Base-by-base conservation (phyloP, 1,140 invertebrate genomes). In the Euborellia annulipes region DNA sequence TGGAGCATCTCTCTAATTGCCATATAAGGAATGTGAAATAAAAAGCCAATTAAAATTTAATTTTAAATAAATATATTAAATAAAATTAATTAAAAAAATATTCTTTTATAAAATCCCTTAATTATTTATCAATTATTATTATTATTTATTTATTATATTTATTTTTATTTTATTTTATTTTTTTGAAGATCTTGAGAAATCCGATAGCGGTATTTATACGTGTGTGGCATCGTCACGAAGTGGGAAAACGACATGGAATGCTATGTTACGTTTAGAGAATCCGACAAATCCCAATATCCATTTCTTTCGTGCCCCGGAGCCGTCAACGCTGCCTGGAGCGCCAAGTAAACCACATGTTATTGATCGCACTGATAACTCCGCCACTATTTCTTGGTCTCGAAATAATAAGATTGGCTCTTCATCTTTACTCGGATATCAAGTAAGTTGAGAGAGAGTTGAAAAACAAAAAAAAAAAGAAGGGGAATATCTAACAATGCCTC, bases 211-310 rank as follows among this genome's bases (percentile, higher is more conserved):
- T 1, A 58, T 82, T 30, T 87, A 90, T 64, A 84, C 85, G 1
- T 85, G 87, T 60, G 78, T 84, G 21, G 85, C 83, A 3, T 82
- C 80, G 1, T 85, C 82, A n/a, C 75, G 77, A 42, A 83, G 85
- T 22, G 84, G 88, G 45, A 77, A 82, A 68, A 85, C 86, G 36
- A 80, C 83, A 0, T 91, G 87, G 86, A 81, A 76, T 49, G 85
- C 85, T 2, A 72, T 75, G 21, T 66, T 94, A 2, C 65, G 75
- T 36, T 83, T 92, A 1, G 80, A 83, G 55, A 71, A 75, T 50
- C 82, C 82, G 11, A 85, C 77, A 49, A 86, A 89, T 67, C 82
- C 84, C 11, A 85, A 83, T 54, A 81, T 84, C 13, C 77, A 81
- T 52, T 87, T 87, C 62, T 82, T 82, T 57, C 73, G 84, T 51